These are phyloP conservation scores for Drosophila micromelanica DNA, from an alignment of 1,140 invertebrate species.

Conservation along the genomic window DNA sequence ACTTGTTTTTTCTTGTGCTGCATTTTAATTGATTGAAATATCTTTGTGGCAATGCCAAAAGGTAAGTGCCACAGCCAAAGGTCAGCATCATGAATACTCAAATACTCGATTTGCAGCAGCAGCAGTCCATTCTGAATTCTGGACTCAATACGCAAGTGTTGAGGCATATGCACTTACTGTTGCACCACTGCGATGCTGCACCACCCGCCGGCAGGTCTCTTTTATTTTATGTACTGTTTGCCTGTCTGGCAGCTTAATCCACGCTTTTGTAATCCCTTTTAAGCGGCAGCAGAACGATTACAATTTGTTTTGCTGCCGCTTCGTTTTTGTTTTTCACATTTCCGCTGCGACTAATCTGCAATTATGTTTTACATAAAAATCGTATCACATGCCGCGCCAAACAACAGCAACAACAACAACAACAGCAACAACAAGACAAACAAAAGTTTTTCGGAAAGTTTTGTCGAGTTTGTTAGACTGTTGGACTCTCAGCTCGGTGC, in stretches of 20 bases:
- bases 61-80: not conserved
- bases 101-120: conserved; percentile 8
- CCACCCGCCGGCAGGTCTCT: not conserved
- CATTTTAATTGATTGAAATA: conserved; percentile 77
- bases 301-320: conserved; percentile 54
- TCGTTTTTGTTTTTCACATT: conserved; percentile 53
- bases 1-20: conserved; percentile 8
- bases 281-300: conserved; percentile 78
- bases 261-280: conserved; percentile 60
- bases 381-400: conserved; percentile 61
- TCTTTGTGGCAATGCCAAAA: conserved; percentile 28
- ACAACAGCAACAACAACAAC: conserved; percentile 19
- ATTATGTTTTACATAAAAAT: conserved; percentile 81
- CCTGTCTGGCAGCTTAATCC: conserved; percentile 29
- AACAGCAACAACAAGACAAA: conserved; percentile 22
- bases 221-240: not conserved
- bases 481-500: conserved; percentile 27
- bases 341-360: conserved; percentile 76
- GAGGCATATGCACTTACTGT: not conserved
- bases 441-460: conserved; percentile 58
- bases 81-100: conserved; percentile 4
- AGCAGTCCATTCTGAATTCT: no score
- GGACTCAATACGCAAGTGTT: no score
- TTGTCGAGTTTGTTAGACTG: conserved; percentile 45
- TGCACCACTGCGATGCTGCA: not conserved